Percentiles rank a stretch among this genome's conserved stretches.
Evolutionary conservation across 2,113 vertebrate genomes (phyloP).

Genomic region (Acrocephalus kingi): DNA sequence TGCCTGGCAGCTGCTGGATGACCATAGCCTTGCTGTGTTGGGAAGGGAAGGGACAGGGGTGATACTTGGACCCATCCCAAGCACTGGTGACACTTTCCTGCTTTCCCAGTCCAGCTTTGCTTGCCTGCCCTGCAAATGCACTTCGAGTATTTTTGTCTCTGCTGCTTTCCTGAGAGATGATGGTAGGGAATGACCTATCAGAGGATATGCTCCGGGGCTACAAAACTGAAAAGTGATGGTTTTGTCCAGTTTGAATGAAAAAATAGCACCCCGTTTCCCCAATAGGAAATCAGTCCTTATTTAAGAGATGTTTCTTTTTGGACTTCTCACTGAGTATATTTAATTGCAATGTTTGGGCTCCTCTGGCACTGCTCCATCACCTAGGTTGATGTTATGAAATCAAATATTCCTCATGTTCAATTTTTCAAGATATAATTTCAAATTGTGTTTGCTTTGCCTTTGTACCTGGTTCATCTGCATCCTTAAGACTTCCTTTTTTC

Average conservation of each 20-base stretch:
- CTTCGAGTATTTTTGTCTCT: background rate
- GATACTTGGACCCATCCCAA: background rate
- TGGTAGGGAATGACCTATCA: background rate
- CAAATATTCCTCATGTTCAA: background rate
- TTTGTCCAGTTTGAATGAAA: background rate
- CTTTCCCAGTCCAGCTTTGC: background rate
- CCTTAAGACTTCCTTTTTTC: background rate
- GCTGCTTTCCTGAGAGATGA: background rate
- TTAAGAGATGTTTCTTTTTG: background rate
- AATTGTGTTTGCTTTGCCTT: background rate
- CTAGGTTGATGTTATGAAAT: background rate
- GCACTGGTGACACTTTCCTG: background rate
- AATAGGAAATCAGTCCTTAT: background rate
- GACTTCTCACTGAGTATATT: background rate
- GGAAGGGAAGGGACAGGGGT: background rate
- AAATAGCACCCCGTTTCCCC: background rate
- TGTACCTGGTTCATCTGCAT: background rate
- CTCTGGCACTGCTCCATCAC: background rate
- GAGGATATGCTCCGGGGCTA: background rate
- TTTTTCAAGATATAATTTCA: background rate
- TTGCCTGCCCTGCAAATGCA: background rate
- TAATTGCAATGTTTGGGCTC: accelerated
- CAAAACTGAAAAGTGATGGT: background rate
- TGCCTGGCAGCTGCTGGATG: background rate
- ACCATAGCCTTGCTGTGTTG: background rate